phyloP scores from a whole-genome alignment of 2,888 invertebrate genomes.

The Chrysina gloriosa region DNA sequence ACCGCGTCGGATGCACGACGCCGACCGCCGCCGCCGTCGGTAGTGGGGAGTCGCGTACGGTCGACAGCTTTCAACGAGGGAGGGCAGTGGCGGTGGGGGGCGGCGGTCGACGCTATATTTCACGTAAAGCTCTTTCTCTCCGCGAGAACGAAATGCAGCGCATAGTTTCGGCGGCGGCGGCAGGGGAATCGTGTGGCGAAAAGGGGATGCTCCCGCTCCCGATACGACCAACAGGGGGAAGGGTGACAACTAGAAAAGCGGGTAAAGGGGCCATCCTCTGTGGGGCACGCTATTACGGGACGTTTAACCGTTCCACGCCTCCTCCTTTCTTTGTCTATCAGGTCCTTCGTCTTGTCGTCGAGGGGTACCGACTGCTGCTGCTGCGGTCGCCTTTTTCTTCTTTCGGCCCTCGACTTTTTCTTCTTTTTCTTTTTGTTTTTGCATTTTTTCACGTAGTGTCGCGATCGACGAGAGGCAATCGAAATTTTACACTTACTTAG shows the following conservation, averaged over 20 bases:
- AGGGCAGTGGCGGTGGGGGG: constrained; percentile 27
- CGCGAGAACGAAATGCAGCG: constrained; percentile 48
- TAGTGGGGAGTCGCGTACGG: constrained; percentile 44
- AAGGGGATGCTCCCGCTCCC: neutral
- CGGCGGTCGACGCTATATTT: constrained; percentile 49
- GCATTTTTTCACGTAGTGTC: neutral
- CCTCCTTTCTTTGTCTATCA: constrained; percentile 9
- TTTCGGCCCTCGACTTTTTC: neutral
- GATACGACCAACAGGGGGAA: neutral
- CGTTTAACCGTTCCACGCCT: constrained; percentile 33
- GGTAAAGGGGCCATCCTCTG: constrained; percentile 27
- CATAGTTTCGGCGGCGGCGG: constrained; percentile 42
- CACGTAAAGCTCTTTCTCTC: constrained; percentile 44
- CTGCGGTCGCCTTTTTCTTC: constrained; percentile 10
- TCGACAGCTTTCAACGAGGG: constrained; percentile 45
- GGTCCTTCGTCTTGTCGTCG: constrained; percentile 3
- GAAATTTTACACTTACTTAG: constrained; percentile 29
- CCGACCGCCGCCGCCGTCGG: constrained; percentile 34
- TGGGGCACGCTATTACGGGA: constrained; percentile 38
- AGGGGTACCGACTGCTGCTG: neutral
- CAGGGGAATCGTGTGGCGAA: no score
- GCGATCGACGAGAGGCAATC: constrained; percentile 20
- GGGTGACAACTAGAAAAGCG: constrained; percentile 28
- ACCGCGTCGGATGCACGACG: neutral
- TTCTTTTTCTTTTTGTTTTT: neutral